Evolutionary conservation across 2,113 vertebrate genomes (phyloP).

Genomic region (Engystomops pustulosus): DNA sequence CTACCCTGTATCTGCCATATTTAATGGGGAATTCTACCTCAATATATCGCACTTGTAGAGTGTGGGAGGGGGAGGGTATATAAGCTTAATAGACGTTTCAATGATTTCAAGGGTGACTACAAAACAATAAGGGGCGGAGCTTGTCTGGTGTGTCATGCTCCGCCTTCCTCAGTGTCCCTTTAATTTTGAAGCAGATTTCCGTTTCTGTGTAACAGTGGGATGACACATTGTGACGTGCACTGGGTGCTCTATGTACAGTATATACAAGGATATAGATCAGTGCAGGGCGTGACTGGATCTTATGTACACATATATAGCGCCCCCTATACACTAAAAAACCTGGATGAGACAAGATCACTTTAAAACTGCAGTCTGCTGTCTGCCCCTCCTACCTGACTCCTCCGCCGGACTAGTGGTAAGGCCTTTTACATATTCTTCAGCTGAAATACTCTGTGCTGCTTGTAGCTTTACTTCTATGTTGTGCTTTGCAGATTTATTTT

Average conservation of each 20-base stretch:
- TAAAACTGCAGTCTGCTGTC: background rate
- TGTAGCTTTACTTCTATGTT: background rate
- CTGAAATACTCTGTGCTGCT: background rate
- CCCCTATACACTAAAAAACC: background rate
- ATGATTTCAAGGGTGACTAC: background rate
- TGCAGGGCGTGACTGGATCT: background rate
- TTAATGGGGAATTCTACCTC: background rate
- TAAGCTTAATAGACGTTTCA: background rate
- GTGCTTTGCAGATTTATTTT: too few relatives aligned
- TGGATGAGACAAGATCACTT: too few relatives aligned
- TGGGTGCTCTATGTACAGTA: background rate
- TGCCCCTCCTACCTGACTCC: background rate
- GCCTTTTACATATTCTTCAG: too few relatives aligned
- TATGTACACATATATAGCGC: background rate
- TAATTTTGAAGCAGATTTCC: background rate
- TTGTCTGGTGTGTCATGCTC: background rate
- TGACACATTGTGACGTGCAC: background rate
- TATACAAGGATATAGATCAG: background rate
- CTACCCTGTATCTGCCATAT: background rate
- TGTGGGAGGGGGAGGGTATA: too few relatives aligned
- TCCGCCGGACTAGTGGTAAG: too few relatives aligned
- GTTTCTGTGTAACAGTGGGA: too few relatives aligned
- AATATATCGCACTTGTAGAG: background rate
- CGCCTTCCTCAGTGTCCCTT: background rate
- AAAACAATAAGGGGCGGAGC: background rate